Evolutionary conservation across 2,797 vertebrate genomes (phyloP), one percentile per base, ranked within the genome.

Genomic region (Coregonus sp.): DNA sequence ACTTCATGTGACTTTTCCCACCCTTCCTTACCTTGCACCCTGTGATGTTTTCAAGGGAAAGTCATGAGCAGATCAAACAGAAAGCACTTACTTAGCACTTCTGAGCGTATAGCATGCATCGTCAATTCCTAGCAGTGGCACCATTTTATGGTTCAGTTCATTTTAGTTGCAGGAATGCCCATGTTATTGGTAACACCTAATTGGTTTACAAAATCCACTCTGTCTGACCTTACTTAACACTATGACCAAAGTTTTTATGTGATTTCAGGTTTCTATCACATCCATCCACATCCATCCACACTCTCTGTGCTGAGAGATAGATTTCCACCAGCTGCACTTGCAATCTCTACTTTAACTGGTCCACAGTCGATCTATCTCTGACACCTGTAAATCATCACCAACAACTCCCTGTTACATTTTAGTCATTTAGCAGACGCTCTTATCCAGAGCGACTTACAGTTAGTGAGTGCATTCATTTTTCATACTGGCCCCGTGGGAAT

Each of bases 271-370:
- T 35, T 68, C 31, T 16, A n/a, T n/a, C 37, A 31, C 15, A 50
- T 35, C 4, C 31, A 11, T 66, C 4, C 63, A 35, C 33, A 37
- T 31, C 37, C 66, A 37, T 6, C 15, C 37, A 6, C 15, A 50
- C 61, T 52, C 54, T 14, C 5, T 9, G 12, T 51, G 73, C 25
- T 65, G 35, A n/a, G 31, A 71, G 70, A 70, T 47, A 75, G 76
- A 65, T 75, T 75, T 70, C 35, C 75, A 68, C 69, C 25, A 54
- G 54, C 56, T 69, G 66, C 20, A 70, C 11, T 77, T 72, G 63
- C 72, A 20, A 59, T 75, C 59, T 78, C 47, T 20, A 20, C 4
- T 72, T 65, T 65, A 29, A 65, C 16, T 56, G 54, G 5, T n/a
- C 54, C 56, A 59, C 5, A 35, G 16, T 67, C 7, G 35, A 12